Base-by-base conservation (phyloP, 2,888 invertebrate genomes). In the Dryobotodes eremita region DNA sequence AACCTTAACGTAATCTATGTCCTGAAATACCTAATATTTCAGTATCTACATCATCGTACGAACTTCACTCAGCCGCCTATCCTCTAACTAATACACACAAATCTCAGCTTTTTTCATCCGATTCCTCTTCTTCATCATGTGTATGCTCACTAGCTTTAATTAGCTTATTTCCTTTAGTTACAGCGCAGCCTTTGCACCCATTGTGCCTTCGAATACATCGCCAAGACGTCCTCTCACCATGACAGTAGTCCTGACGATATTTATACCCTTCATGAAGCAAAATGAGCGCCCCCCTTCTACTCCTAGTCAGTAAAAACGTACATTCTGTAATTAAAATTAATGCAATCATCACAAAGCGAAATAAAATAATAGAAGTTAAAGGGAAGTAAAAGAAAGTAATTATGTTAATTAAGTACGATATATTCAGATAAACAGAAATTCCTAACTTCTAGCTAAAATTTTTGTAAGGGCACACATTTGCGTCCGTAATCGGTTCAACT, bases 161-260 rank as follows among this genome's bases (percentile, higher is more conserved):
- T n/a, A 89, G 42, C 0, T n/a, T 69, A 7, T 71, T 70, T 23
- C 83, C 87, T 3, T 75, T 69, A 26, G 90, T 90, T 5, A 87
- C 88, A 23, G 88, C 87, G 11, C 87, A 75, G n/a, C 81, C 89
- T 74, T 82, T 90, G 65, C 90, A 90, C 10, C 90, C 89, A 53
- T 82, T 69, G n/a, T 86, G 88, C n/a, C 90, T 83, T 59, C 86
- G 82, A 20, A 85, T 83, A 75, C 90, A 90, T 31, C 90, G 79
- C 90, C 90, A 90, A n/a, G 86, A 89, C 11, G 78, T 70, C 42
- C 86, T 88, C 1, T 79, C 62, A 1, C 87, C 85, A 48, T 89
- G 87, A 8, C 46, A 69, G 36, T 87, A 87, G 69, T 90, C 89
- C 61, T 89, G 88, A 10, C 87, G 86, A 50, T 89, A 89, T 70